Base-by-base conservation (phyloP, 2,888 invertebrate genomes). In the Macaria liturata region DNA sequence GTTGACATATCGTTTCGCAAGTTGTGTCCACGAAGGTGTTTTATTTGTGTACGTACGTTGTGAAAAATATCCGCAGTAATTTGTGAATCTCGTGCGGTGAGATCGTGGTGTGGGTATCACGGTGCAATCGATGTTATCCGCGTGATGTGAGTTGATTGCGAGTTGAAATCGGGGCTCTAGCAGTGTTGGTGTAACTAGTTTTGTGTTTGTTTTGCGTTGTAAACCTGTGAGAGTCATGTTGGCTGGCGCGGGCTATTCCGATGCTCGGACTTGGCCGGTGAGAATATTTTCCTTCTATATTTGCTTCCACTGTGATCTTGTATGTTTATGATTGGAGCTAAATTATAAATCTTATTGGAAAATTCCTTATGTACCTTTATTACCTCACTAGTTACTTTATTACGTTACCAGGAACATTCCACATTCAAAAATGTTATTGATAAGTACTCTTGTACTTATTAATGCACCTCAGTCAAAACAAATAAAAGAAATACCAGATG, bases 1-100 rank as follows among this genome's bases (percentile, higher is more conserved):
- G 74, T 86, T 88, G 88, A 84, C 86, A 83, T 84, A 81, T 81
- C 83, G 75, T 88, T 88, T 89, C 86, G 85, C 86, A 88, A 89
- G 84, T 84, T 80, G 76, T 81, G 78, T 80, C 77, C 73, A 76
- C 65, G 67, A 77, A 81, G 83, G 83, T 86, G 84, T 81, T 84
- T 80, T 86, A 86, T 86, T 87, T 88, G 87, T 89, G 87, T 88
- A 84, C 79, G 73, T 74, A 76, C 34, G 5, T 37, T 76, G 81
- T 83, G 80, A 75, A 78, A 81, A 83, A 79, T 75, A 80, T 79
- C 69, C 66, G 68, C 67, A 69, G 71, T 66, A 72, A 72, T 67
- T 62, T 63, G 76, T 75, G 73, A 64, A 69, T 68, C 59, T 69
- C 71, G 69, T 63, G 61, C 59, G 65, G 64, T 71, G 69, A 49